phyloP scores from a whole-genome alignment of 2,113 vertebrate species.

The Trogon surrucura region DNA sequence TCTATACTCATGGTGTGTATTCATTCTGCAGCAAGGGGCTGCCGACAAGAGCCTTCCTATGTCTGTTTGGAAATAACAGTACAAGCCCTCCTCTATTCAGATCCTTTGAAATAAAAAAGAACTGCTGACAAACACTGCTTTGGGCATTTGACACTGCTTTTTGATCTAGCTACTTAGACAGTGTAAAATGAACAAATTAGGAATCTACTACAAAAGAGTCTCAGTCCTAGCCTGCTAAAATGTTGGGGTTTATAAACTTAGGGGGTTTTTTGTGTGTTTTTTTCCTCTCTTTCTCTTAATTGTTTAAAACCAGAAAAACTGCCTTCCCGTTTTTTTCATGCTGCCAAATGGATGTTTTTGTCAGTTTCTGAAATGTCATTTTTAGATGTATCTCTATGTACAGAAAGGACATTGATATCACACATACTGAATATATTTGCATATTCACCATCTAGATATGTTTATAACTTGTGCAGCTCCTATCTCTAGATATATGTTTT shows the following conservation, averaged over 20 bases:
- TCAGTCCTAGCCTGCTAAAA: conserved; percentile 34
- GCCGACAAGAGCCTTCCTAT: conserved; percentile 65
- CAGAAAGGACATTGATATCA: not conserved
- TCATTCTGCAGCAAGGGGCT: conserved; percentile 75
- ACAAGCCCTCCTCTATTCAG: conserved; percentile 64
- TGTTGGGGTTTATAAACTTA: conserved; percentile 18
- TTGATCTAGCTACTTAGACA: conserved; percentile 75
- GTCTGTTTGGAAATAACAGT: conserved; percentile 75
- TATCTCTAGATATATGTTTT: not conserved
- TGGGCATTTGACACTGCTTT: conserved; percentile 78
- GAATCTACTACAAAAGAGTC: conserved; percentile 69
- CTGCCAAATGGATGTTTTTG: not conserved
- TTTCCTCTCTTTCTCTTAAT: not conserved
- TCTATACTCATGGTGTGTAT: conserved; percentile 65
- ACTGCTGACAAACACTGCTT: conserved; percentile 79
- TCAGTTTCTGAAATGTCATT: accelerated
- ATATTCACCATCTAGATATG: not conserved
- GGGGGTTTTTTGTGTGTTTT: accelerated
- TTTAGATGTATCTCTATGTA: not conserved
- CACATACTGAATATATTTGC: not conserved
- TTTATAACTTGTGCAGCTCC: not conserved
- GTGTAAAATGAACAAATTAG: conserved; percentile 79
- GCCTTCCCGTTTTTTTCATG: not conserved
- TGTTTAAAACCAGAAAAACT: not conserved
- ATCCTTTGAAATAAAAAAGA: conserved; percentile 70